Percentiles rank a stretch among this genome's conserved stretches.
These are phyloP conservation scores for Xestia ashworthii DNA, from an alignment of 2,888 invertebrate genomes.

Conservation along the genomic window DNA sequence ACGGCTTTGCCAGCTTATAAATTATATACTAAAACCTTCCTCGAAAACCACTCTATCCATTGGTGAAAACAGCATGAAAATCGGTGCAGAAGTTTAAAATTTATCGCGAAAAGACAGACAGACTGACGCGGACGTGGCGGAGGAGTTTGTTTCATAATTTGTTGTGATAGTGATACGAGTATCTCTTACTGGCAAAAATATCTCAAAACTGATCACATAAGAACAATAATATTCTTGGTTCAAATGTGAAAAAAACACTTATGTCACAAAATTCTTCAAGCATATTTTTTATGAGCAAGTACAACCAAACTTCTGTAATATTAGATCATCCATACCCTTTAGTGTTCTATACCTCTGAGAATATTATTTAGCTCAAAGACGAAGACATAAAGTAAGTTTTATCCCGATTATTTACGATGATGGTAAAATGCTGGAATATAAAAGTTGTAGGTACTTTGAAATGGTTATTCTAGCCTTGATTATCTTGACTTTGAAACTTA, in stretches of 20 bases:
- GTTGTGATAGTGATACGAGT: too few species aligned
- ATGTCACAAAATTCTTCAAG: neutral
- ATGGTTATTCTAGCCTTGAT: neutral
- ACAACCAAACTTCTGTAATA: constrained; percentile 13
- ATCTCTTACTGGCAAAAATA: neutral
- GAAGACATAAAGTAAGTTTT: neutral
- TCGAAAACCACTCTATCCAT: too few species aligned
- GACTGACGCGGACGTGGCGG: too few species aligned
- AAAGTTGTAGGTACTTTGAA: neutral
- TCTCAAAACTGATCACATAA: neutral
- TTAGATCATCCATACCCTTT: constrained; percentile 14
- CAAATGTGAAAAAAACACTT: neutral
- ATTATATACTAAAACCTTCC: too few species aligned
- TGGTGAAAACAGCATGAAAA: too few species aligned
- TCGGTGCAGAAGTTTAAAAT: too few species aligned
- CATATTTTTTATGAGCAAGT: constrained; percentile 9
- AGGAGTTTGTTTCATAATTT: too few species aligned
- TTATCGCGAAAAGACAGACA: too few species aligned
- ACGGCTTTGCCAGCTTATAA: too few species aligned
- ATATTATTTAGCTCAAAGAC: constrained; percentile 15
- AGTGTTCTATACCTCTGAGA: constrained; percentile 1
- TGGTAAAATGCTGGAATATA: constrained; percentile 4
- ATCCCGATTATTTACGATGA: constrained; percentile 16
- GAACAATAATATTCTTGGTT: neutral
- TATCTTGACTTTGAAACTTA: neutral